phyloP scores from a whole-genome alignment of 2,888 invertebrate species.

The Leptinotarsa rubiginosa region DNA sequence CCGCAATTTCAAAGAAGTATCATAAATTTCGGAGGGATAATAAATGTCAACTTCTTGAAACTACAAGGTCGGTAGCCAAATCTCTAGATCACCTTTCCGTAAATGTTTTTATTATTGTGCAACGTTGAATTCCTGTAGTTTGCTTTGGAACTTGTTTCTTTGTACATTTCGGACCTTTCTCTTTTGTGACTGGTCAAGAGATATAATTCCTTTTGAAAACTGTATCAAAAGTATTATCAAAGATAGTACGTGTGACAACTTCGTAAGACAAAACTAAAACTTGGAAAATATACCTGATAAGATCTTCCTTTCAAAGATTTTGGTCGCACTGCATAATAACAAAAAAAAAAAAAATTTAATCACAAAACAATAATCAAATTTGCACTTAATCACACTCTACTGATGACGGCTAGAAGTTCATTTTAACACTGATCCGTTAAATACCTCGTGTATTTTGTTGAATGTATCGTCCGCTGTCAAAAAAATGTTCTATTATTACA shows the following conservation, averaged over 20 bases:
- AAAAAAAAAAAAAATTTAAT: too few relatives aligned
- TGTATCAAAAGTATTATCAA: background rate
- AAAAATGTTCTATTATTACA: too few relatives aligned
- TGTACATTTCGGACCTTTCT: conserved; percentile 21
- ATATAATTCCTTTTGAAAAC: conserved; percentile 1
- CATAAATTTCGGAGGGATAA: conserved; percentile 51
- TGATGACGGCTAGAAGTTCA: too few relatives aligned
- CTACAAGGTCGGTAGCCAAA: conserved; percentile 42
- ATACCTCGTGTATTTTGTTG: too few relatives aligned
- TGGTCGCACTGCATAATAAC: too few relatives aligned
- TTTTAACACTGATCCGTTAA: too few relatives aligned
- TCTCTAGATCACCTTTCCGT: conserved; percentile 45
- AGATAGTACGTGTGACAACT: background rate
- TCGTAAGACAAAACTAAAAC: too few relatives aligned
- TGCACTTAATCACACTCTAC: too few relatives aligned
- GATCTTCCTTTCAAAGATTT: too few relatives aligned
- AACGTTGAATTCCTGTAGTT: conserved; percentile 31
- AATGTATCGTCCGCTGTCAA: too few relatives aligned
- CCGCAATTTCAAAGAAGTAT: conserved; percentile 48
- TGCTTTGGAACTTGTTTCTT: conserved; percentile 16
- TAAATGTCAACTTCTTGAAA: conserved; percentile 49
- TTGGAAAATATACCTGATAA: too few relatives aligned
- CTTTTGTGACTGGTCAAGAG: background rate
- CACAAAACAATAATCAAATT: too few relatives aligned
- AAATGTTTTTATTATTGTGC: conserved; percentile 41